A percentile compares a stretch with the other conserved stretches of the same genome.
phyloP scores from a whole-genome alignment of 2,797 vertebrate species.

The Rallus crepitans region DNA sequence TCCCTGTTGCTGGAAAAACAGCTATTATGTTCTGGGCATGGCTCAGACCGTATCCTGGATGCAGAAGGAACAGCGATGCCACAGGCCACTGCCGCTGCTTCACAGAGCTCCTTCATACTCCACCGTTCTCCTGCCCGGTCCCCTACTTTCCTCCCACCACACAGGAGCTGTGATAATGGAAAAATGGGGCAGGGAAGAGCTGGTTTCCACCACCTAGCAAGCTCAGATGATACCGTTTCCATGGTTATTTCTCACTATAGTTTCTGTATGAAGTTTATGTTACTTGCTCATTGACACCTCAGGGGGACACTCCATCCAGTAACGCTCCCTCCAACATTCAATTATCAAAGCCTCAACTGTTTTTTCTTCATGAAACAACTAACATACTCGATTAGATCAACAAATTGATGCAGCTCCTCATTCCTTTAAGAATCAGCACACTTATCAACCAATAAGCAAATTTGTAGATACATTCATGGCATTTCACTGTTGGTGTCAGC shows the following conservation, averaged over 20 bases:
- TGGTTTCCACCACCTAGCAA: neutral
- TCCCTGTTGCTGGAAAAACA: neutral
- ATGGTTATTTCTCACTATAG: neutral
- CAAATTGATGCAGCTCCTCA: neutral
- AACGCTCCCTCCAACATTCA: neutral
- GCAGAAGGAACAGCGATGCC: neutral
- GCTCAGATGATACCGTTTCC: neutral
- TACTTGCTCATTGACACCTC: neutral
- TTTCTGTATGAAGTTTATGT: neutral
- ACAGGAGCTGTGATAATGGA: neutral
- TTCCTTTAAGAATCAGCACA: neutral
- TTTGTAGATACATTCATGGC: neutral
- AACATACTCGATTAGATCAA: neutral
- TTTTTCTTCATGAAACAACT: neutral
- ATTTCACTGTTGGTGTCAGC: neutral
- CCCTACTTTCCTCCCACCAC: neutral
- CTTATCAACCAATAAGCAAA: neutral
- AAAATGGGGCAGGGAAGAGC: accelerated
- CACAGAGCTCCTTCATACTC: neutral
- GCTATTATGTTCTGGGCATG: too few species aligned
- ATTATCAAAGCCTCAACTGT: neutral
- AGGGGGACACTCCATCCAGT: neutral
- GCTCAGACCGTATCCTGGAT: neutral
- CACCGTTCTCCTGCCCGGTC: neutral
- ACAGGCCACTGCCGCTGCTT: neutral